Evolutionary conservation across 2,888 invertebrate genomes (phyloP), one percentile per base, ranked within the genome.

Genomic region (Drosophila robusta): DNA sequence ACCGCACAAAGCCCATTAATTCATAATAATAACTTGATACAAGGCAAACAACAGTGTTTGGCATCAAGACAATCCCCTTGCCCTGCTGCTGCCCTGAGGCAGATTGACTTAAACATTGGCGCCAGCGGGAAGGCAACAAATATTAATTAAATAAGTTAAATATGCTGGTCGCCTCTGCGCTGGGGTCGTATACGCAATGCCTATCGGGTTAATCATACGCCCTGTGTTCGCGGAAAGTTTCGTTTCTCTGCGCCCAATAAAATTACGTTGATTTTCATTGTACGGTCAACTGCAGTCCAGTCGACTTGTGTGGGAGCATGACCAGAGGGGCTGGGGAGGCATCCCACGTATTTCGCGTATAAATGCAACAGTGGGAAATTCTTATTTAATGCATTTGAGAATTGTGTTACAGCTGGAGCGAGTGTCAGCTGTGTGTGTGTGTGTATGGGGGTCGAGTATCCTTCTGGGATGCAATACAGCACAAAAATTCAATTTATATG

Each of bases 311-410:
- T 4, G 14, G 7, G 41, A 39, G 16, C 14, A 36, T 41, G 29
- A 7, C 9, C 6, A 14, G 5, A 9, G 16, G 9, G 18, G 24
- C 1, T 11, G 24, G 42, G 26, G 29, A 29, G 29, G 9, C 9
- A 29, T 1, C 16, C 36, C 56, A 61, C 61, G 42, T 42, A 41
- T 56, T 29, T 51, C 58, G 46, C 63, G 55, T 66, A 63, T 73
- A 82, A 73, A 75, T 66, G 79, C 74, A 79, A 64, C 76, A 58
- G 41, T 63, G 68, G 26, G 29, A 70, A 80, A 70, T 71, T 69
- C 67, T 55, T 73, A 89, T 77, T 81, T 76, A 86, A 84, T 80
- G 81, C 89, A 70, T 74, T 77, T 63, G 70, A 57, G 79, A 73
- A 83, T 64, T 70, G 71, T 60, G 56, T 34, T 55, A 47, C 47